Evolutionary conservation across 2,797 vertebrate species (phyloP).

Genomic region (Microhierax caerulescens): DNA sequence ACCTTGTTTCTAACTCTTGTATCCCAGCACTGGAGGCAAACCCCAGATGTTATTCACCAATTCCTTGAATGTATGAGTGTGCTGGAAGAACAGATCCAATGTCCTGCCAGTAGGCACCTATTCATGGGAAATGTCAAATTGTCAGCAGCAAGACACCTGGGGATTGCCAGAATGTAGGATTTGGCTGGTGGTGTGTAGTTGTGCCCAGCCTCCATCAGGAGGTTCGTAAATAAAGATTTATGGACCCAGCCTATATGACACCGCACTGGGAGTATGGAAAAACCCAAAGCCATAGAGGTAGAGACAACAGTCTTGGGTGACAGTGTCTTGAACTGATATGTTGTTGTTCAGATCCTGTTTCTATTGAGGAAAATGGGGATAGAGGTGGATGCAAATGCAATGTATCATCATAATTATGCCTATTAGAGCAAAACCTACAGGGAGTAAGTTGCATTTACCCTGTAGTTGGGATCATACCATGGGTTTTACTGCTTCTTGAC

Average conservation of each 20-base stretch:
- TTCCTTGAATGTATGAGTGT: not conserved
- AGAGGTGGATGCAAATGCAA: not conserved
- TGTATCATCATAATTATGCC: fast-evolving
- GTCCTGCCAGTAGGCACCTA: not conserved
- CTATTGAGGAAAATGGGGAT: not conserved
- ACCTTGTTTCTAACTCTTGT: not conserved
- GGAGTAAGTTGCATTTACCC: not conserved
- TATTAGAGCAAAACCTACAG: not conserved
- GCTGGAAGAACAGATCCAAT: not conserved
- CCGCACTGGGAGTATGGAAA: not conserved
- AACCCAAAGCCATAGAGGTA: not conserved
- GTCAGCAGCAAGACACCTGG: not conserved
- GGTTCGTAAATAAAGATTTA: not conserved
- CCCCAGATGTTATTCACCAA: not conserved
- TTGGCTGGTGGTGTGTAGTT: not conserved
- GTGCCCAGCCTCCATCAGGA: not conserved
- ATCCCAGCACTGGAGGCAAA: not conserved
- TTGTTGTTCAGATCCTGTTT: not conserved
- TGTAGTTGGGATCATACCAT: not conserved
- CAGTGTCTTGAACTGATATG: not conserved
- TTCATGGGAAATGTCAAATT: not conserved
- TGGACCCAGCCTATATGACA: not conserved
- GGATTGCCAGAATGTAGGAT: not conserved
- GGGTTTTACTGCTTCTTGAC: not conserved
- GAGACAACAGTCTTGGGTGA: not conserved